Conservation (phyloP, 2,113 vertebrate genomes). For the Oenanthe oenanthe region DNA sequence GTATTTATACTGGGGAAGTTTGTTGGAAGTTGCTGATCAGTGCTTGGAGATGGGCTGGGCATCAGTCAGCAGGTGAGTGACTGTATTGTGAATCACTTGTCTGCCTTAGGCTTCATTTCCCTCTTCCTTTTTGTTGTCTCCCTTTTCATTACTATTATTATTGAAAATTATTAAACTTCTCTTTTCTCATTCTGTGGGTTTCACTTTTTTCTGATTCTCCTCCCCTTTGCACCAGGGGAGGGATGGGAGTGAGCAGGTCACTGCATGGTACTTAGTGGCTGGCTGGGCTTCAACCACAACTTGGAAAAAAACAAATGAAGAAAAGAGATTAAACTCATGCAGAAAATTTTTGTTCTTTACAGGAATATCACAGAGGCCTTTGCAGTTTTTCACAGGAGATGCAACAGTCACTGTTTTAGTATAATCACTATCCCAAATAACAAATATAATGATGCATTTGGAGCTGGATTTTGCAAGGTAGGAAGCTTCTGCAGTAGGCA, state of each 20-base stretch:
- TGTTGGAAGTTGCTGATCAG: neutral
- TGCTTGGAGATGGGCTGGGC: neutral
- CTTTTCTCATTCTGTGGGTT: neutral
- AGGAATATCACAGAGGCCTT: neutral
- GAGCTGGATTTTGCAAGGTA: neutral
- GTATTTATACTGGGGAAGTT: neutral
- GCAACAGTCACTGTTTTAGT: neutral
- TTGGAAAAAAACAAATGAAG: neutral
- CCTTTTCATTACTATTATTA: neutral
- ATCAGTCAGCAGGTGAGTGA: neutral
- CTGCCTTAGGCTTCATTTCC: neutral
- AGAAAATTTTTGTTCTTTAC: neutral
- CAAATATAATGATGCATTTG: neutral
- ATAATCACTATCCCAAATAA: neutral
- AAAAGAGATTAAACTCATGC: neutral
- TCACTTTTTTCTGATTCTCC: neutral
- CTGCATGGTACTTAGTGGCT: neutral
- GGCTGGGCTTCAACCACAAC: neutral
- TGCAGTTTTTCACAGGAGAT: neutral
- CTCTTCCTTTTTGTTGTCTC: neutral
- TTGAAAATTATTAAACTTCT: neutral
- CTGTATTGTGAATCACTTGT: neutral
- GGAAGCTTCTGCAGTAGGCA: neutral
- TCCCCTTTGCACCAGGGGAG: neutral
- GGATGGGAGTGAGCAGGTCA: neutral